Evolutionary conservation across 1,140 invertebrate species (phyloP), one percentile per base, ranked within the genome.

Genomic region (Papilio helenus): DNA sequence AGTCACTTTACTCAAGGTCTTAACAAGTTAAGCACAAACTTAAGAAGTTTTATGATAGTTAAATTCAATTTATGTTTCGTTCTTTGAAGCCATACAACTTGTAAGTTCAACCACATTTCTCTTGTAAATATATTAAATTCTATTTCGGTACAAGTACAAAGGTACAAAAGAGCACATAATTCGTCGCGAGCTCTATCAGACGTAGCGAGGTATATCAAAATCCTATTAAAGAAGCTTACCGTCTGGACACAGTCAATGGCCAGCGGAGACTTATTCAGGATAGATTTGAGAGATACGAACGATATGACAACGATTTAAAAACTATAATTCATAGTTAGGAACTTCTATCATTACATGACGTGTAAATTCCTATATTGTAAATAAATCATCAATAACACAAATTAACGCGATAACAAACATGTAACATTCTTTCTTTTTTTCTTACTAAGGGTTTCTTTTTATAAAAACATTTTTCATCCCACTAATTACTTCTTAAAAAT

Each of bases 201-300:
- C 72, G 72, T 16, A 23, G 72, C 58, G 76, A 61, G 51, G 80
- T 83, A 87, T 84, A 85, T 86, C 86, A 84, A 82, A 86, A 87
- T 87, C 86, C 86, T 83, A 83, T 84, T 84, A 86, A 79, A 84
- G 81, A 72, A 72, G 85, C 83, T 87, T 86, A 87, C 4, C 14
- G 65, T 51, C 78, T 80, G 79, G 58, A 26, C 79, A 49, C 80
- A 79, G 79, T 71, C 68, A 80, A 81, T 79, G 79, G 76, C 61
- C 44, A 65, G 20, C 12, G 14, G 1, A 14, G 29, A 0, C 46
- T 58, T 79, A 83, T 83, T 83, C 78, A 79, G 44, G 44, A n/a
- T 20, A 44, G 10, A 23, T 72, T 44, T 1, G 42, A 10, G 20
- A 72, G 1, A 44, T n/a, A 12, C 4, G 1, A 42, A 72, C 34